Percentiles rank a stretch among this genome's conserved stretches.
Conservation (phyloP, 2,113 vertebrate species). For the Noctilio leporinus region DNA sequence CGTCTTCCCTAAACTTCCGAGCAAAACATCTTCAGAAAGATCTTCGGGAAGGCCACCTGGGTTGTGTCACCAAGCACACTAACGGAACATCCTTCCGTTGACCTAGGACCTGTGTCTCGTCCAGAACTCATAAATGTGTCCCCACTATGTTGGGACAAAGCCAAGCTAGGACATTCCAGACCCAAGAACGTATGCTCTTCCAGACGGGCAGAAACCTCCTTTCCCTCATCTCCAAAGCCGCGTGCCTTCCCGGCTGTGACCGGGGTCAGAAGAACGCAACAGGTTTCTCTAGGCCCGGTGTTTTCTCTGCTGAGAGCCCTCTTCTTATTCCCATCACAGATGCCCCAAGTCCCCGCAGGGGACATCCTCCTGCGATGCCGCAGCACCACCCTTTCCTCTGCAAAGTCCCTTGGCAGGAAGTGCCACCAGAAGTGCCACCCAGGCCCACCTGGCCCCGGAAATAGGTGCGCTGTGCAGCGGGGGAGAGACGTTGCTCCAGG, state of each 20-base stretch:
- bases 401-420: constrained; percentile 42
- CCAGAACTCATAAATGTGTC: neutral
- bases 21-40: neutral
- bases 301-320: neutral
- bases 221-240: neutral
- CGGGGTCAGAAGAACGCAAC: neutral
- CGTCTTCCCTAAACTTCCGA: neutral
- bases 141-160: neutral
- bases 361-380: neutral
- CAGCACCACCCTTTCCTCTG: neutral
- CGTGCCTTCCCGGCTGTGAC: neutral
- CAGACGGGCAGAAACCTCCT: neutral
- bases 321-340: neutral
- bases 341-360: neutral
- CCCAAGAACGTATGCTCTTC: neutral
- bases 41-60: neutral
- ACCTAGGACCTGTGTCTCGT: neutral
- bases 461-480: neutral
- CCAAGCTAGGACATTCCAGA: neutral
- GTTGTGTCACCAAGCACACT: neutral
- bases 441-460: neutral
- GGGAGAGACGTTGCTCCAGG: neutral
- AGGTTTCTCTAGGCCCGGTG: neutral
- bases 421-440: constrained; percentile 24
- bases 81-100: neutral